These are phyloP conservation scores for Parnassius orleans DNA, from an alignment of 2,888 invertebrate genomes.

Conservation along the genomic window DNA sequence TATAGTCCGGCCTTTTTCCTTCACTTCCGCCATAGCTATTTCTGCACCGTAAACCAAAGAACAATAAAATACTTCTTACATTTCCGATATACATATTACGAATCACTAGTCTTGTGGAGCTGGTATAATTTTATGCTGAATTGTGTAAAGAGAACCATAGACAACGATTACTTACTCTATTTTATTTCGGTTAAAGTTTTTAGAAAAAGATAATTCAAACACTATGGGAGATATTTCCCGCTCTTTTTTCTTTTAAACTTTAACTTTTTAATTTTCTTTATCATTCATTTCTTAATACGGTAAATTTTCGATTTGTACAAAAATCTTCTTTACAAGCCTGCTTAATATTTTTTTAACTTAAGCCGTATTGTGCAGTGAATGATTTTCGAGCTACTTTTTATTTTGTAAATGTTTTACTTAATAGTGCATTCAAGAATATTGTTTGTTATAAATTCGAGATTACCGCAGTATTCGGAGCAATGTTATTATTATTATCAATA, in stretches of 20 bases:
- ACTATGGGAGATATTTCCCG: conserved; percentile 10
- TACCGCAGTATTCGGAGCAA: conserved; percentile 63
- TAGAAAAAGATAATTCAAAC: neutral
- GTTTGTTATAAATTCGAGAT: conserved; percentile 42
- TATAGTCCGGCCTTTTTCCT: conserved; percentile 19
- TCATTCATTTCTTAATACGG: conserved; percentile 17
- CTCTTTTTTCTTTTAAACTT: conserved; percentile 13
- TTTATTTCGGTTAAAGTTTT: conserved; percentile 18
- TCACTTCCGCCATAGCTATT: conserved; percentile 34
- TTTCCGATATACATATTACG: conserved; percentile 32
- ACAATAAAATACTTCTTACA: conserved; percentile 35
- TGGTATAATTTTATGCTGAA: conserved; percentile 36
- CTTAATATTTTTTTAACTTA: conserved; percentile 7
- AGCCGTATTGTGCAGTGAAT: conserved; percentile 8
- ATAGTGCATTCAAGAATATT: conserved; percentile 33
- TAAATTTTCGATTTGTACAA: conserved; percentile 20
- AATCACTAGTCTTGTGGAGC: conserved; percentile 41
- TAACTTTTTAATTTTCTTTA: conserved; percentile 1
- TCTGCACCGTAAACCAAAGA: conserved; percentile 52
- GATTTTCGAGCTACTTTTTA: conserved; percentile 16
- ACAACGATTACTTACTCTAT: conserved; percentile 32
- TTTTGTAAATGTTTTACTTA: conserved; percentile 33
- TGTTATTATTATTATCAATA: conserved; percentile 42
- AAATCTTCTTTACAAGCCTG: conserved; percentile 3
- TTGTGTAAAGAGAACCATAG: conserved; percentile 35